Conservation (phyloP, 2,113 vertebrate genomes). For the Pitta sordida region DNA sequence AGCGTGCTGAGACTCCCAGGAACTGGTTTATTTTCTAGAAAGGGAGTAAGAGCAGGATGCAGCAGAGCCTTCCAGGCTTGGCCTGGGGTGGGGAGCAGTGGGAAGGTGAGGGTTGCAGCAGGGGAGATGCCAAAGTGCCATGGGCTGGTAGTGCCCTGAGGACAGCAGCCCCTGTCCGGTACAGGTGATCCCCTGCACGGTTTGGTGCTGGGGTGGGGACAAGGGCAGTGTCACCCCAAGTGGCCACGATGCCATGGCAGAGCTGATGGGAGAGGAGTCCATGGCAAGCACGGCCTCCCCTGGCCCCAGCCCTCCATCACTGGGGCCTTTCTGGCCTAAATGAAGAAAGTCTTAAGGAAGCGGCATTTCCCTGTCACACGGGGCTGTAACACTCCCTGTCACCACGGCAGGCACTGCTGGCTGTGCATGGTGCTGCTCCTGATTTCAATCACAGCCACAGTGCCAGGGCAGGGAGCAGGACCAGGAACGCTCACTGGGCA, state of each 20-base stretch:
- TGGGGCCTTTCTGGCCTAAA: background rate
- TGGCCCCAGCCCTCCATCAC: background rate
- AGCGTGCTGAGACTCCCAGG: background rate
- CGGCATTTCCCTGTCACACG: accelerated
- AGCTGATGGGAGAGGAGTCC: background rate
- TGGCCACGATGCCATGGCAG: accelerated
- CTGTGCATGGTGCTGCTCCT: background rate
- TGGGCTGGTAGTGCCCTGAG: background rate
- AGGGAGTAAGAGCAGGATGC: background rate
- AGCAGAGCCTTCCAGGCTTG: background rate
- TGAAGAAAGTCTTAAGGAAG: accelerated
- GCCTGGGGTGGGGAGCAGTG: background rate
- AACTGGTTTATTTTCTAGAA: background rate
- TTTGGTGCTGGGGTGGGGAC: background rate
- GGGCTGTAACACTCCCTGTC: background rate
- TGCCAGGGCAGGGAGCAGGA: background rate
- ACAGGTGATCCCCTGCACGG: background rate
- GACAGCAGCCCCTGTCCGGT: background rate
- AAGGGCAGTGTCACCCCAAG: accelerated
- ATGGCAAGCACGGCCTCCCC: accelerated
- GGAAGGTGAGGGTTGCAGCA: background rate
- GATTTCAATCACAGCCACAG: background rate
- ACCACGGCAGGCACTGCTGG: background rate
- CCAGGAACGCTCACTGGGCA: background rate
- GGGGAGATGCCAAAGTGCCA: background rate